Evolutionary conservation across 2,797 vertebrate genomes (phyloP).

Genomic region (Gambusia yucatana): DNA sequence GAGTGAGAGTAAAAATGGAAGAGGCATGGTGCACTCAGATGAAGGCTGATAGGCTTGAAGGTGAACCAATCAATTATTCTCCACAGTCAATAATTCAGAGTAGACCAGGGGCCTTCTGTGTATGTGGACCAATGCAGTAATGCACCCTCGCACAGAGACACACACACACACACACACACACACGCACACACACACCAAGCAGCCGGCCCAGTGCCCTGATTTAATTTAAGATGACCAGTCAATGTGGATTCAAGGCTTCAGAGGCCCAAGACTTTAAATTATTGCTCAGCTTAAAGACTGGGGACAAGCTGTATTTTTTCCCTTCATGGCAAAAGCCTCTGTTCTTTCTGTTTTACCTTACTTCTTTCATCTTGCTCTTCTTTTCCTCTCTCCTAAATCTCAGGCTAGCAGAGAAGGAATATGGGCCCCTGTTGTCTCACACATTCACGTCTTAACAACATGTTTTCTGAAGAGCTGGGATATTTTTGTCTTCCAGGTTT

Average conservation of each 20-base stretch:
- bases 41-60: conserved; percentile 76
- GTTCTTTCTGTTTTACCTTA: conserved; percentile 17
- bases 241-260: conserved; percentile 79
- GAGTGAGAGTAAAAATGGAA: conserved; percentile 45
- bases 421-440: conserved; percentile 15
- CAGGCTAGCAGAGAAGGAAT: conserved; percentile 29
- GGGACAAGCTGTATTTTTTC: conserved; percentile 68
- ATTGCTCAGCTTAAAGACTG: conserved; percentile 76
- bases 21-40: conserved; percentile 66
- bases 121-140: conserved; percentile 43
- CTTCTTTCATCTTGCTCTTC: conserved; percentile 34
- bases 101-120: conserved; percentile 55
- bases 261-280: conserved; percentile 74
- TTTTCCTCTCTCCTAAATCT: conserved; percentile 32
- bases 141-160: conserved; percentile 30
- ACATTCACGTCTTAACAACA: conserved; percentile 30
- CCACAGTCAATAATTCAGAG: conserved; percentile 81
- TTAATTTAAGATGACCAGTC: conserved; percentile 84
- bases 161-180: conserved; percentile 25
- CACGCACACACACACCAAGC: conserved; percentile 27
- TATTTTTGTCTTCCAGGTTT: conserved; percentile 8
- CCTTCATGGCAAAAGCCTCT: conserved; percentile 48
- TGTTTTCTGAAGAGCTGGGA: conserved; percentile 22
- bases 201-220: conserved; percentile 68
- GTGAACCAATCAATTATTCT: conserved; percentile 84